Evolutionary conservation across 2,888 invertebrate species (phyloP).

Genomic region (Nasonia oneida): DNA sequence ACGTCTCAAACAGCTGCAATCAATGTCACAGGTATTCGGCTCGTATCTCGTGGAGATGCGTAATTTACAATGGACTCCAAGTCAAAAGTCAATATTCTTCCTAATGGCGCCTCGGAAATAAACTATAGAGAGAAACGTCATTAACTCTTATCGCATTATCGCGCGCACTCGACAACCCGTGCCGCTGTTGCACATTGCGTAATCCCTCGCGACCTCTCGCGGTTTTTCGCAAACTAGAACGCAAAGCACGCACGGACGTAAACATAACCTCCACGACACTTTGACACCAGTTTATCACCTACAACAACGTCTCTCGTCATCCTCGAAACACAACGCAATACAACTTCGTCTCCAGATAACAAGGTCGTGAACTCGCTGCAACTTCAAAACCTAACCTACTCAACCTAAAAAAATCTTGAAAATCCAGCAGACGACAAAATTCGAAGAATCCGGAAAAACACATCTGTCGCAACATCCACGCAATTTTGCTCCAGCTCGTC

Average conservation of each 20-base stretch:
- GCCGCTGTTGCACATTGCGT: conserved; percentile 18
- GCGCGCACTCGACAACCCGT: neutral
- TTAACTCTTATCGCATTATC: conserved; percentile 29
- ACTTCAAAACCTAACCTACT: neutral
- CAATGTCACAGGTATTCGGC: neutral
- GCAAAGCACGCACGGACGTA: conserved; percentile 27
- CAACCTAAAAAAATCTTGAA: neutral
- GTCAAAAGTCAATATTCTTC: conserved; percentile 21
- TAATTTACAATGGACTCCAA: neutral
- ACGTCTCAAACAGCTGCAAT: neutral
- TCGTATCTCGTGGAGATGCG: neutral
- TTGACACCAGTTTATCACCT: neutral
- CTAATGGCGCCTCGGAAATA: conserved; percentile 34
- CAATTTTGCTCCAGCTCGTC: neutral
- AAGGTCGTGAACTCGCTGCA: neutral
- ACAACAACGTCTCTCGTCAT: neutral
- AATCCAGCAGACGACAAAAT: neutral
- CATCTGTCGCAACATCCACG: neutral
- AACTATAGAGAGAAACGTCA: conserved; percentile 18
- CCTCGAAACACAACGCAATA: neutral
- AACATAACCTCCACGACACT: neutral
- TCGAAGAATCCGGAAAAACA: neutral
- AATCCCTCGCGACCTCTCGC: conserved; percentile 20
- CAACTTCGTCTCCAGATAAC: neutral
- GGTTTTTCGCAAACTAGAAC: conserved; percentile 17